A percentile compares a stretch with the other conserved stretches of the same genome.
Conservation (phyloP, 2,797 vertebrate species). For the Merluccius polli region DNA sequence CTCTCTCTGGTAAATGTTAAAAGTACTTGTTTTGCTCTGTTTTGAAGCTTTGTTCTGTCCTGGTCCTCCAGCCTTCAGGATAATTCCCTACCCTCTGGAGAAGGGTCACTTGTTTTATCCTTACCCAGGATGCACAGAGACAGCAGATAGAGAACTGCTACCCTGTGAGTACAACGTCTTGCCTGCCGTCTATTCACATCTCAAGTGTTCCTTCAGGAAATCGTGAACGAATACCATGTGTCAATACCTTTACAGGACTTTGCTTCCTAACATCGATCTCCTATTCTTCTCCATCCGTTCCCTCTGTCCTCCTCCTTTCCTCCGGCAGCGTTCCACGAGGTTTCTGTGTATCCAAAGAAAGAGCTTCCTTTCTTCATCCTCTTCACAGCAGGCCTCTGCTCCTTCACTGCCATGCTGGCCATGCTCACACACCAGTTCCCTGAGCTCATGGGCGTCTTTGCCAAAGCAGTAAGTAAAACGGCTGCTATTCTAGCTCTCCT, state of each 20-base stretch:
- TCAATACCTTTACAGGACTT: no score
- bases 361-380: conserved; percentile 99
- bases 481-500: background rate
- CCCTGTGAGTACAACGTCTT: conserved; percentile 80
- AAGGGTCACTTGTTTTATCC: conserved; percentile 99
- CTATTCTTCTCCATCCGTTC: background rate
- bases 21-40: background rate
- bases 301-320: background rate
- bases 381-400: conserved; percentile 98
- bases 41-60: conserved; percentile 16
- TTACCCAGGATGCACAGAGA: conserved; percentile 97
- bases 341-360: conserved; percentile 98
- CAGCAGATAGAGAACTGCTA: conserved; percentile 94
- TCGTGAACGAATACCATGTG: no score
- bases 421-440: conserved; percentile 98
- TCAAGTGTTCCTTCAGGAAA: no score
- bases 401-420: conserved; percentile 96
- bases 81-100: conserved; percentile 96
- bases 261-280: no score
- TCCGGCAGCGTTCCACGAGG: conserved; percentile 89
- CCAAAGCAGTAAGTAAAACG: conserved; percentile 88
- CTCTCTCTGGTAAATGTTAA: background rate
- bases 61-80: conserved; percentile 85
- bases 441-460: conserved; percentile 96
- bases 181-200: background rate